These are phyloP conservation scores for Artibeus lituratus DNA, from an alignment of 2,797 vertebrate species.

Conservation along the genomic window DNA sequence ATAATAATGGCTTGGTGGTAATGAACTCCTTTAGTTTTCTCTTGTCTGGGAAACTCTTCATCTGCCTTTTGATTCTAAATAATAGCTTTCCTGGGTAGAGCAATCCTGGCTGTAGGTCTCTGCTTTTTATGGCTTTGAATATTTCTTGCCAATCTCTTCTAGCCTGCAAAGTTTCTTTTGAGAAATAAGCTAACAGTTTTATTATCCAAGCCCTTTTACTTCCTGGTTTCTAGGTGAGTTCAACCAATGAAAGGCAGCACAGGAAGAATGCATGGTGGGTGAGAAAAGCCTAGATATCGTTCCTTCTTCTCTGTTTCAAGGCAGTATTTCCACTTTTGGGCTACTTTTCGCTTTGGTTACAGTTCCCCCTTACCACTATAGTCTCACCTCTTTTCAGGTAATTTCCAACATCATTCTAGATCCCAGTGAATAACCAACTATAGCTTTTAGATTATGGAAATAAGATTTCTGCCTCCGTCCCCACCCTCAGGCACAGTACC, in stretches of 20 bases:
- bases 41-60: too few species aligned
- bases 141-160: too few species aligned
- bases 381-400: not conserved
- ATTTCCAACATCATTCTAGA: not conserved
- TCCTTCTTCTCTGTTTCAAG: not conserved
- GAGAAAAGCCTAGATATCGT: not conserved
- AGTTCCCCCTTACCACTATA: not conserved
- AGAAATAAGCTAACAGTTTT: too few species aligned
- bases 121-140: too few species aligned
- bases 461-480: not conserved
- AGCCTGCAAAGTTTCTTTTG: too few species aligned
- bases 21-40: too few species aligned
- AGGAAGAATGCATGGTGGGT: not conserved
- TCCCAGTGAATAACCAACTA: not conserved
- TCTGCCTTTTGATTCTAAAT: too few species aligned
- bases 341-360: not conserved
- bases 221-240: not conserved
- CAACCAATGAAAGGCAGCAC: not conserved
- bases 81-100: too few species aligned
- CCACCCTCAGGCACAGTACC: not conserved
- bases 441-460: not conserved
- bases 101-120: too few species aligned
- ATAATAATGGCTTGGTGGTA: too few species aligned
- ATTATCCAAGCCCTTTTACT: not conserved
- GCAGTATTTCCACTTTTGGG: not conserved